phyloP scores from a whole-genome alignment of 2,797 vertebrate species.

The Lithobates pipiens region DNA sequence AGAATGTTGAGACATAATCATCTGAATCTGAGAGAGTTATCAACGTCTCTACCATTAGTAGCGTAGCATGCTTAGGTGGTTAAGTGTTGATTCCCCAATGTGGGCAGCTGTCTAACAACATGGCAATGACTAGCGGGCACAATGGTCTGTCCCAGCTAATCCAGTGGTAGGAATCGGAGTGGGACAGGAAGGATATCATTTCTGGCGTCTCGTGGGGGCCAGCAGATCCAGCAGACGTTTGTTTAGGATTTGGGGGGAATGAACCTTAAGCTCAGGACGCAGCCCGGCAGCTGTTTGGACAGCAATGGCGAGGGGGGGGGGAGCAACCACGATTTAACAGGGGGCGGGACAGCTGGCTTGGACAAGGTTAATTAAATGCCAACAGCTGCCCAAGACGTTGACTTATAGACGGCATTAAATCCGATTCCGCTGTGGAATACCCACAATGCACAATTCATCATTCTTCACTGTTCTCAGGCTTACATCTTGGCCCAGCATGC shows the following conservation, averaged over 20 bases:
- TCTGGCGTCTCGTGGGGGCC: slow-evolving; percentile 53
- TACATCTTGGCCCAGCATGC: background rate
- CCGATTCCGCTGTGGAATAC: slow-evolving; percentile 39
- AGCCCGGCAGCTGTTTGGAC: slow-evolving; percentile 56
- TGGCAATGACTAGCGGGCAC: slow-evolving; percentile 20
- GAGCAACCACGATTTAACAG: background rate
- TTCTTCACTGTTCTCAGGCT: slow-evolving; percentile 32
- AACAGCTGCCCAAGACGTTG: slow-evolving; percentile 50
- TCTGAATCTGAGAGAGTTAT: background rate
- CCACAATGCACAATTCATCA: slow-evolving; percentile 28
- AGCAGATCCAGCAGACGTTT: slow-evolving; percentile 56
- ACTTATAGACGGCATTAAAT: slow-evolving; percentile 42
- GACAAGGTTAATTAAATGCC: slow-evolving; percentile 57
- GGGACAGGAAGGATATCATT: slow-evolving; percentile 49
- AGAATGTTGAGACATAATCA: no score
- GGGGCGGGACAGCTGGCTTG: slow-evolving; percentile 55
- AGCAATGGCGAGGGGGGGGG: background rate
- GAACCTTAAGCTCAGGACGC: slow-evolving; percentile 56
- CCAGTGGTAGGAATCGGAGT: slow-evolving; percentile 37
- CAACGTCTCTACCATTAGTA: background rate
- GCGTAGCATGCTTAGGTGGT: background rate
- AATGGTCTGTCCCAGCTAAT: slow-evolving; percentile 14
- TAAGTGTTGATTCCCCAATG: slow-evolving; percentile 1
- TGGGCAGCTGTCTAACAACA: slow-evolving; percentile 38
- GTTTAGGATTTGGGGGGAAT: slow-evolving; percentile 61